Percentiles rank a stretch among this genome's conserved stretches.
Conservation (phyloP, 2,888 invertebrate species). For the Neoitamus cyanurus region DNA sequence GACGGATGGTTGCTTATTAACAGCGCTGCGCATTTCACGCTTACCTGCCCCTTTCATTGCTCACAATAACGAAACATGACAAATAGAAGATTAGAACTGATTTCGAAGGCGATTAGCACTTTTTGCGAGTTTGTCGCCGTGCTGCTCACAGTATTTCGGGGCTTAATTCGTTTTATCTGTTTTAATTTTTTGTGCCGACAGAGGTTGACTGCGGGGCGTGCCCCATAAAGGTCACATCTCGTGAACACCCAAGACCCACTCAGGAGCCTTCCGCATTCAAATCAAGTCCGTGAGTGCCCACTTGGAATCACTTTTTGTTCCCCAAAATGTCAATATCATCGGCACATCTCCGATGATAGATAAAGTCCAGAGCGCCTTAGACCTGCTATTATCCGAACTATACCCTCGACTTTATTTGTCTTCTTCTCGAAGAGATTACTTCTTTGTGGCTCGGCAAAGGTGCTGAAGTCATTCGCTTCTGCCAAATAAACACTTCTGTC, state of each 20-base stretch:
- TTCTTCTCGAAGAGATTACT: background rate
- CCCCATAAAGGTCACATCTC: background rate
- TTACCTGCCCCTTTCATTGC: slow-evolving; percentile 15
- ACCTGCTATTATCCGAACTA: background rate
- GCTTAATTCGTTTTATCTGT: background rate
- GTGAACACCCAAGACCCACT: background rate
- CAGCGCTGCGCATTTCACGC: background rate
- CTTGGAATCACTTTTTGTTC: background rate
- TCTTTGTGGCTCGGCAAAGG: background rate
- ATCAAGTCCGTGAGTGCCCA: background rate
- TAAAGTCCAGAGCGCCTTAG: background rate
- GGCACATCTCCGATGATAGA: background rate
- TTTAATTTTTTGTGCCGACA: background rate
- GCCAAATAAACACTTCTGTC: background rate
- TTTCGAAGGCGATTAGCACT: background rate
- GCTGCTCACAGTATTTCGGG: background rate
- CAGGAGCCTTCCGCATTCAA: background rate
- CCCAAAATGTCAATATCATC: background rate
- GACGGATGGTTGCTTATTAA: slow-evolving; percentile 38
- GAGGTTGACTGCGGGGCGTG: background rate
- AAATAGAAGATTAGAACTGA: slow-evolving; percentile 19
- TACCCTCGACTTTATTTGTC: background rate
- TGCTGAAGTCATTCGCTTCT: background rate
- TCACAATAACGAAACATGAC: slow-evolving; percentile 23
- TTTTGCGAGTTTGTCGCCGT: background rate